phyloP scores from a whole-genome alignment of 35 echinoderm and acorn worm genomes.

The Heliocidaris tuberculata region DNA sequence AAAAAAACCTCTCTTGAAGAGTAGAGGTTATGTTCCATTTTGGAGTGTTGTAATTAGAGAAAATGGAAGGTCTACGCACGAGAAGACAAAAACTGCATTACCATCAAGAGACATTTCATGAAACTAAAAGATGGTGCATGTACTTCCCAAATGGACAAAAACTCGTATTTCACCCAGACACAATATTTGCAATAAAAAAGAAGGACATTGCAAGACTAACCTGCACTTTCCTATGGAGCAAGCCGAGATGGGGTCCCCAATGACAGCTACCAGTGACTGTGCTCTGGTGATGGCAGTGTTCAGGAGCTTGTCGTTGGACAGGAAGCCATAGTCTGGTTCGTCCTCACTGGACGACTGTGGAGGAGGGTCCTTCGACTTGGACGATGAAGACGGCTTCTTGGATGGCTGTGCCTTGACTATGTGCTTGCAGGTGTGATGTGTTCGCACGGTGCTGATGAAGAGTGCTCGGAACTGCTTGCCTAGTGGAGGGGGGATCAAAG shows the following conservation, averaged over 20 bases:
- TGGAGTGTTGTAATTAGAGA: too few relatives aligned
- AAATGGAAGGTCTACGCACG: too few relatives aligned
- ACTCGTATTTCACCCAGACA: too few relatives aligned
- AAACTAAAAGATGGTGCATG: too few relatives aligned
- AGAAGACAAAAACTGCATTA: too few relatives aligned
- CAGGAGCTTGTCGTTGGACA: constrained; percentile 91
- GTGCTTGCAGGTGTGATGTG: constrained; percentile 82
- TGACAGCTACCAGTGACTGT: constrained; percentile 88
- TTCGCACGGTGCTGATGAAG: constrained; percentile 97
- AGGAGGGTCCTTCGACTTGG: constrained; percentile 43
- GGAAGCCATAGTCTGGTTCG: constrained; percentile 90
- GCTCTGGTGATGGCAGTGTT: constrained; percentile 98
- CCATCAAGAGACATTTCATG: too few relatives aligned
- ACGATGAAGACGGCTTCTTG: constrained; percentile 32
- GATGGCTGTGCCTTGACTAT: constrained; percentile 32
- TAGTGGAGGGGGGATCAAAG: constrained; percentile 11
- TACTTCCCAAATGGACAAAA: too few relatives aligned
- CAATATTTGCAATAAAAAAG: background rate
- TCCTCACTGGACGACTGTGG: constrained; percentile 49
- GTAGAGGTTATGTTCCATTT: too few relatives aligned
- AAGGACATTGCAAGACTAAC: constrained; percentile 22
- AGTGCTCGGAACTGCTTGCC: constrained; percentile 97
- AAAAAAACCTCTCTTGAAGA: too few relatives aligned
- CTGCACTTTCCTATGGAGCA: constrained; percentile 96
- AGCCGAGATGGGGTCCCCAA: constrained; percentile 86